Evolutionary conservation across 2,113 vertebrate species (phyloP).

Genomic region (Embiotoca jacksoni): DNA sequence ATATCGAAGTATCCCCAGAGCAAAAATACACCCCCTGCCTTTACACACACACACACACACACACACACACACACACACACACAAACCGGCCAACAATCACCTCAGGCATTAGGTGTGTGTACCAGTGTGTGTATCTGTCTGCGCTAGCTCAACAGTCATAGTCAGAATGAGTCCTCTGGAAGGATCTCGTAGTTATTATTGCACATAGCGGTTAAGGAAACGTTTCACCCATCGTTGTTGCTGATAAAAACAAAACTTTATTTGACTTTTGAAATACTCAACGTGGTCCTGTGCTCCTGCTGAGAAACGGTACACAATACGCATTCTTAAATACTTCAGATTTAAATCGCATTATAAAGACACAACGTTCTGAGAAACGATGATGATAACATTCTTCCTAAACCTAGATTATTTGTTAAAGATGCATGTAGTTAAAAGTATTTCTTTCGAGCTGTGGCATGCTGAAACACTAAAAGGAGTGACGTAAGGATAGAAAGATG

Average conservation of each 20-base stretch:
- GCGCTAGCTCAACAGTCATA: background rate
- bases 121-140: background rate
- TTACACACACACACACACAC: conserved; percentile 1
- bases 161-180: background rate
- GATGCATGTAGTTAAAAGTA: too few relatives aligned
- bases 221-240: too few relatives aligned
- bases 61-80: conserved; percentile 1
- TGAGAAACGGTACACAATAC: too few relatives aligned
- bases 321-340: too few relatives aligned
- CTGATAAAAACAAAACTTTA: too few relatives aligned
- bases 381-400: too few relatives aligned
- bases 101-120: conserved; percentile 11
- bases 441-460: background rate
- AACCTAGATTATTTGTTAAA: too few relatives aligned
- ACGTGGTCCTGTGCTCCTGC: too few relatives aligned
- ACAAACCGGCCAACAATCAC: background rate
- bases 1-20: conserved; percentile 59
- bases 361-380: background rate
- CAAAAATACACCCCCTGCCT: conserved; percentile 34
- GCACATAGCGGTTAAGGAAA: too few relatives aligned
- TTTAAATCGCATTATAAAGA: background rate
- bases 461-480: background rate
- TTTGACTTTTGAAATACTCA: too few relatives aligned
- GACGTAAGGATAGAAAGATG: background rate
- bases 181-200: background rate